Evolutionary conservation across 2,888 invertebrate species (phyloP), one percentile per base, ranked within the genome.

Genomic region (Catocala fraxini): DNA sequence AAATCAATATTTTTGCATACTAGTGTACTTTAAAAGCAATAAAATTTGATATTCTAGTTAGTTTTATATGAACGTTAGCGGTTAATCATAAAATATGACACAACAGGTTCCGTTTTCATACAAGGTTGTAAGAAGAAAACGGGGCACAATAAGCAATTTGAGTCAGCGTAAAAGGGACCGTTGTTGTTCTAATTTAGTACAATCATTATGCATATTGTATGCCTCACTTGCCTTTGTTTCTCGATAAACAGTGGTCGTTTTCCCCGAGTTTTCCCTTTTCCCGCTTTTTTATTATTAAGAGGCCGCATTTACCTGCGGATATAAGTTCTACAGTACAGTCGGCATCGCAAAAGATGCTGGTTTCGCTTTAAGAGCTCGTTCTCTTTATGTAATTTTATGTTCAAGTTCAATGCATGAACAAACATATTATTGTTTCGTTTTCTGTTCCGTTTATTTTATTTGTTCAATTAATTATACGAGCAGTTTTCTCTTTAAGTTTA

Each of bases 121-220:
- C 62, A 70, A 55, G 41, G 48, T 54, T 59, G 51, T 63, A 68
- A 83, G 83, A 80, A 77, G 78, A 82, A 84, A 90, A 85, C 72
- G 74, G 81, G 78, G 77, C 75, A 86, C 87, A 89, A 87, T 90
- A 90, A 89, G 89, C 89, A 90, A 90, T 90, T 89, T 84, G 81
- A 89, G 87, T 86, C 76, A 68, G 79, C 84, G 77, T 83, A 88
- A 89, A 89, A 85, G 82, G 86, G 83, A 79, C 84, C 80, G 80
- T 85, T 86, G 84, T 85, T 79, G 80, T 81, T 81, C 89, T 90
- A 92, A 92, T 91, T 91, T 90, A 91, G 87, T 89, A 89, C 90
- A 89, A 90, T 89, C 89, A 89, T 90, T 91, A 91, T 92, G 91
- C 91, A 92, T 91, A 92, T 90, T 91, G 89, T 84, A 90, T 84